phyloP scores from a whole-genome alignment of 2,113 vertebrate species.

The Bubalus kerabau region DNA sequence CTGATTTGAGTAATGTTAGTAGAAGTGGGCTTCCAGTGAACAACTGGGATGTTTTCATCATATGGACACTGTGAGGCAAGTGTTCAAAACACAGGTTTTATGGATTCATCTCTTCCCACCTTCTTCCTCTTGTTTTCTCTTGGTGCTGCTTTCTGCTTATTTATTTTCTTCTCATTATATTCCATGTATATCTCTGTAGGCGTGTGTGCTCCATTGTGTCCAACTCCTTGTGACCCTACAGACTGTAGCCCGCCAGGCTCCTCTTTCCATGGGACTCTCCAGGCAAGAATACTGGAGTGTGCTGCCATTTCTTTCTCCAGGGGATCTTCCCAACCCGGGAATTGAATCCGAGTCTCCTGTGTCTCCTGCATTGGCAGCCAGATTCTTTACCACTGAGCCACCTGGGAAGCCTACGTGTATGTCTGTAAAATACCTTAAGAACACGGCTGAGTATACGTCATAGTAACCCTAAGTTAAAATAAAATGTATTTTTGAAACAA shows the following conservation, averaged over 20 bases:
- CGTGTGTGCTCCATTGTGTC: not conserved
- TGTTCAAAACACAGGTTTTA: accelerated
- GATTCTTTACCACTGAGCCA: not conserved
- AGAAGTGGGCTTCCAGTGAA: not conserved
- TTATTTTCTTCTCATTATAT: not conserved
- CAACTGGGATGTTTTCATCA: not conserved
- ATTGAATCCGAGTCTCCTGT: not conserved
- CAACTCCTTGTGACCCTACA: not conserved
- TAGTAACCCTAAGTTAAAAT: not conserved
- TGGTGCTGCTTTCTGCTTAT: not conserved
- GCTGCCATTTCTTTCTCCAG: not conserved
- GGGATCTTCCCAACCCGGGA: not conserved
- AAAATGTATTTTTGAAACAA: not conserved
- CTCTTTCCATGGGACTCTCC: not conserved
- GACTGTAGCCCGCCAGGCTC: not conserved
- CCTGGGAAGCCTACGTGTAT: not conserved
- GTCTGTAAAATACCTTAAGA: not conserved
- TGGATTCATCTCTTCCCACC: not conserved
- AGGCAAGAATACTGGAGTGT: not conserved
- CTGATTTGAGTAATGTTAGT: not conserved
- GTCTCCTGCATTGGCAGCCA: not conserved
- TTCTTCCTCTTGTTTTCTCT: not conserved
- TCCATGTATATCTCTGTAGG: not conserved
- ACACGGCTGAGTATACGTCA: not conserved
- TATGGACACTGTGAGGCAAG: not conserved